phyloP scores from a whole-genome alignment of 1,140 invertebrate genomes.

The Philopotamus ludificatus region DNA sequence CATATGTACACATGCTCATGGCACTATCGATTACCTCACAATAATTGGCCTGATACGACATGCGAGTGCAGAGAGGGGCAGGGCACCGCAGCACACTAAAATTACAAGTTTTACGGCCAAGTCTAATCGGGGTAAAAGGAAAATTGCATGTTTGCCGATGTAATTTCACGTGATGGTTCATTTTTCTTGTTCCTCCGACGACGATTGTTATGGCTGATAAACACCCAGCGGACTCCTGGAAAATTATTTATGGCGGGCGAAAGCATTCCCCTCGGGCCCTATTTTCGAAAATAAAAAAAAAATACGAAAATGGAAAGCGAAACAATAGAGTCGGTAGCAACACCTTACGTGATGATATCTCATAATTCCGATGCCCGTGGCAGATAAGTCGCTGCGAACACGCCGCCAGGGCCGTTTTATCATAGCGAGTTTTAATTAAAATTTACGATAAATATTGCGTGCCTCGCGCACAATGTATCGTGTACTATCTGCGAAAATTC shows the following conservation, averaged over 20 bases:
- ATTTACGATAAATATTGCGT: no score
- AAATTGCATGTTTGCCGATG: slow-evolving; percentile 35
- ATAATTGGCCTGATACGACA: no score
- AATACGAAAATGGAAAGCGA: neutral
- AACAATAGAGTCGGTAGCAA: neutral
- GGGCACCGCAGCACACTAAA: slow-evolving; percentile 20
- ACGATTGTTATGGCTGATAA: slow-evolving; percentile 27
- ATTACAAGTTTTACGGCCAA: slow-evolving; percentile 32
- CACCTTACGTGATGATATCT: slow-evolving; percentile 5
- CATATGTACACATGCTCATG: neutral
- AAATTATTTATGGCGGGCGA: slow-evolving; percentile 22
- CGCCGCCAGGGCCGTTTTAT: no score
- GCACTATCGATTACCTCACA: neutral
- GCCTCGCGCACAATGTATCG: no score
- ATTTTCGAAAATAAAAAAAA: neutral
- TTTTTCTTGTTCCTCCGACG: slow-evolving; percentile 21
- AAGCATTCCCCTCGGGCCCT: neutral
- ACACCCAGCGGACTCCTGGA: slow-evolving; percentile 17
- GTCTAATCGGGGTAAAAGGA: slow-evolving; percentile 36
- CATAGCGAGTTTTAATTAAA: no score
- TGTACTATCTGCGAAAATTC: no score
- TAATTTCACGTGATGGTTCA: slow-evolving; percentile 33
- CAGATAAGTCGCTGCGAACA: no score
- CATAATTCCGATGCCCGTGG: no score
- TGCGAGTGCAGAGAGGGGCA: slow-evolving; percentile 2